Base-by-base conservation (phyloP, 2,888 invertebrate species). In the Osmoderma eremita region DNA sequence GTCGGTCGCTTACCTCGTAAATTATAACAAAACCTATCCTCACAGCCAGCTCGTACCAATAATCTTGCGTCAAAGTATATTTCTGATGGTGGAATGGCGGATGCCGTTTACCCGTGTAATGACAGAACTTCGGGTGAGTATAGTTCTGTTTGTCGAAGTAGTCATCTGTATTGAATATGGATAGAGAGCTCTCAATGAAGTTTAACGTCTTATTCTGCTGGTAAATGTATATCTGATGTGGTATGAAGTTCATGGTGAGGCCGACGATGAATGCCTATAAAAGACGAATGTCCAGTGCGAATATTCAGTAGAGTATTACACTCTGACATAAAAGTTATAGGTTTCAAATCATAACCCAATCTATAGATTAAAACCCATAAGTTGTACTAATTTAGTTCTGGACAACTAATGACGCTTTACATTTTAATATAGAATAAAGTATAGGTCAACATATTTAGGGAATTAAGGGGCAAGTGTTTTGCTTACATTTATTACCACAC, bases 11-110 rank as follows among this genome's bases (percentile, higher is more conserved):
- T 78, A 88, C 88, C 84, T 88, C 87, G 81, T 89, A 90, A 12
- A 87, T 79, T 42, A 88, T 81, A 24, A 89, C 85, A 77, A 88
- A 87, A 1, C 84, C 83, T 24, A 89, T 81, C 74, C 86, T 78
- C 30, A 85, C 84, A 0, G 86, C 85, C 69, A 88, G 76, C 24
- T 88, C 80, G 70, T 85, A 84, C 87, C 88, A 90, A 79, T 85
- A 87, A 39, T 82, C 78, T 30, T 80, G 74, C 2, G 84, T 84
- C 41, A 83, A 75, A 20, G 76, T 68, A 70, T 84, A 85, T 50
- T 78, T 74, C 1, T 77, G 10, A 12, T 70, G 68, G 66, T 76
- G 72, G 41, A 63, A 68, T 0, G 76, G 78, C 2, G 76, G 74
- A 69, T 80, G 76, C 38, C 83, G 76, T 65, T 80, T 80, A 1